Base-by-base conservation (phyloP, 1,140 invertebrate genomes). In the Sminthurides bifidus region DNA sequence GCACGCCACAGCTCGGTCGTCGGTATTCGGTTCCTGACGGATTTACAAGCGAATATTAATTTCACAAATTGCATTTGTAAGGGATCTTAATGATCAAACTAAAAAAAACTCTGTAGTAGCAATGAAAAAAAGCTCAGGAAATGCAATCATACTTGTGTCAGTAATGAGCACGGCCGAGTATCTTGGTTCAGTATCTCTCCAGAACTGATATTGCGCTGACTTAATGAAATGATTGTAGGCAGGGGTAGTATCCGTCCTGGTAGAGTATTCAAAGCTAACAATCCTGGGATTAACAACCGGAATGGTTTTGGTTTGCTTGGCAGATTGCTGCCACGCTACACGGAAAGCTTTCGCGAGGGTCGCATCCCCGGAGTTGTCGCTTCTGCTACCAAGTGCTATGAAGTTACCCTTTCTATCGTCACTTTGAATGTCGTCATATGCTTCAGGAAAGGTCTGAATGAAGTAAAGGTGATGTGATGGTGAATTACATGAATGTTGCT, bases 161-260 rank as follows among this genome's bases (percentile, higher is more conserved):
- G 60, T 61, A 3, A 61, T 52, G n/a, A 54, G n/a, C 10, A 61
- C 35, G 2, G 60, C 60, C 1, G 55, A 48, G 26, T 38, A 61
- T n/a, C 23, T 14, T 31, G 31, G 23, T 1, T 4, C 0, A 17
- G 17, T 24, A 23, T 48, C 24, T 38, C 46, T 61, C 60, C 60
- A 61, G 38, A 61, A 54, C 17, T 37, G 26, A 3, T 38, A n/a
- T 38, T 61, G 60, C 17, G 54, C 55, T 6, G 55, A 58, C 2
- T 41, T 54, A 17, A 55, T 24, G 44, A 61, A 61, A 35, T 61
- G 46, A 3, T 52, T 23, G 17, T 26, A 41, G 0, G 30, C 38
- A 2, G 23, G n/a, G 12, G 58, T 27, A 4, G 6, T 24, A 1
- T 15, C 2, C n/a, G 19, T 33, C 15, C 26, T 1, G 0, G 21